These are phyloP conservation scores for Brachionus calyciflorus DNA, from an alignment of 1,140 invertebrate genomes.

Conservation along the genomic window DNA sequence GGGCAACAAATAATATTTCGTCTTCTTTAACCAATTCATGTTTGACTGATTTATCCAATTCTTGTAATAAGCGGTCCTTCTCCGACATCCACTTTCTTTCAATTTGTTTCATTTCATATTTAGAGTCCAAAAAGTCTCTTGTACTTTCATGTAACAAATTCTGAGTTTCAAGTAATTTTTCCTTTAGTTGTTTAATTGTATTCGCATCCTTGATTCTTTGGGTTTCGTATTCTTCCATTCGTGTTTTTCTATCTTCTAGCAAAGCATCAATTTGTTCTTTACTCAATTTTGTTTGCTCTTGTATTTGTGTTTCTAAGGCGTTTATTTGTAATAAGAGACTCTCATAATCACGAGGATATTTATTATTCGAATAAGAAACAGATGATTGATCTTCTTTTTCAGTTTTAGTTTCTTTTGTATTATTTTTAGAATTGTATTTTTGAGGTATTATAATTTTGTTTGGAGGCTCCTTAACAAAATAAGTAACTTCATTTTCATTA, in stretches of 20 bases:
- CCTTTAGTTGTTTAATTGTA: constrained; percentile 58
- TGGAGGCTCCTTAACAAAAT: constrained; percentile 61
- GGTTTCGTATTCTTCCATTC: constrained; percentile 58
- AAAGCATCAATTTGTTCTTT: constrained; percentile 58
- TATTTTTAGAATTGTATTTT: constrained; percentile 47
- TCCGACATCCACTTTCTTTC: constrained; percentile 61
- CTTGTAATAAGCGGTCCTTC: constrained; percentile 55
- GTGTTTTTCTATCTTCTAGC: constrained; percentile 57
- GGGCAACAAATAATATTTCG: constrained; percentile 42
- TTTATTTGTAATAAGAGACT: constrained; percentile 54
- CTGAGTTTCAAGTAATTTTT: constrained; percentile 62
- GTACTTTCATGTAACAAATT: constrained; percentile 60
- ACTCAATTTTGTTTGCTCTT: constrained; percentile 57
- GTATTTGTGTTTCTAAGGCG: constrained; percentile 57
- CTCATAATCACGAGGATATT: constrained; percentile 56
- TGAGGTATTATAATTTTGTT: constrained; percentile 57
- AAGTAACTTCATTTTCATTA: constrained; percentile 59
- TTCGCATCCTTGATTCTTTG: constrained; percentile 57
- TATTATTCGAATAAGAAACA: constrained; percentile 48
- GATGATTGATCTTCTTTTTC: neutral
- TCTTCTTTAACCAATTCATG: constrained; percentile 21
- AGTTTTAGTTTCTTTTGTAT: neutral
- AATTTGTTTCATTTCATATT: constrained; percentile 55
- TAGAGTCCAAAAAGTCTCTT: constrained; percentile 57
- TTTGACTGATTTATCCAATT: constrained; percentile 45